Percentiles rank a stretch among this genome's conserved stretches.
Evolutionary conservation across 2,797 vertebrate species (phyloP).

Genomic region (Phataginus tetradactyla): DNA sequence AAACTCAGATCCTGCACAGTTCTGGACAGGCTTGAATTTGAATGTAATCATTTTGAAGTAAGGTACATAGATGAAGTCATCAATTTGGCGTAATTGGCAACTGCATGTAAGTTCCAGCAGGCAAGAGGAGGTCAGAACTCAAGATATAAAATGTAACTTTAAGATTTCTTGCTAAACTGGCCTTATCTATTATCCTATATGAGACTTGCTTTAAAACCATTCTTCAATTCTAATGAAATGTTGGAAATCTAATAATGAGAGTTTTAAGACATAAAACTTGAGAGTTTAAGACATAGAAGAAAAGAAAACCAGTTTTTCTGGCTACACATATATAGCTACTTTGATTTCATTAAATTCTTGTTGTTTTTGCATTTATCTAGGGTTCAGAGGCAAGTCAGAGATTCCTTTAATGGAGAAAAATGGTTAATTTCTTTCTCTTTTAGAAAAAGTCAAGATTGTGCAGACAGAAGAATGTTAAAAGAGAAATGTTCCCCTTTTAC

Average conservation of each 20-base stretch:
- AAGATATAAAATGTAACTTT: background rate
- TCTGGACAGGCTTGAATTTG: background rate
- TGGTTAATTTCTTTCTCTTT: background rate
- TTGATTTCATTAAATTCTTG: background rate
- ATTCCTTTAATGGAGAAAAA: conserved; percentile 17
- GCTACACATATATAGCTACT: background rate
- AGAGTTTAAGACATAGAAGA: too few relatives aligned
- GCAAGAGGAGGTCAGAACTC: background rate
- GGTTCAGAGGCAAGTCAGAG: background rate
- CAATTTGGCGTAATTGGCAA: background rate
- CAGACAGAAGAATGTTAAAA: background rate
- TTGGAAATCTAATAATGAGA: conserved; percentile 39
- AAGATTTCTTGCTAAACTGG: background rate
- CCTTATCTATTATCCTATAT: background rate
- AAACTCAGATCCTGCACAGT: background rate
- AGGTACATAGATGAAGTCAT: background rate
- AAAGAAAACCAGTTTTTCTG: background rate
- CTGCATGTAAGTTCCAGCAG: background rate
- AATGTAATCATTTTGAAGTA: background rate
- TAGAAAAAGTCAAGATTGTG: conserved; percentile 51
- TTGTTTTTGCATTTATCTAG: conserved; percentile 4
- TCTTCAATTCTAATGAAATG: conserved; percentile 8
- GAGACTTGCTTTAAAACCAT: background rate
- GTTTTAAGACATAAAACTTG: background rate
- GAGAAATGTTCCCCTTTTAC: background rate